Conservation (phyloP, 2,113 vertebrate genomes). For the Pollimyrus isidori region DNA sequence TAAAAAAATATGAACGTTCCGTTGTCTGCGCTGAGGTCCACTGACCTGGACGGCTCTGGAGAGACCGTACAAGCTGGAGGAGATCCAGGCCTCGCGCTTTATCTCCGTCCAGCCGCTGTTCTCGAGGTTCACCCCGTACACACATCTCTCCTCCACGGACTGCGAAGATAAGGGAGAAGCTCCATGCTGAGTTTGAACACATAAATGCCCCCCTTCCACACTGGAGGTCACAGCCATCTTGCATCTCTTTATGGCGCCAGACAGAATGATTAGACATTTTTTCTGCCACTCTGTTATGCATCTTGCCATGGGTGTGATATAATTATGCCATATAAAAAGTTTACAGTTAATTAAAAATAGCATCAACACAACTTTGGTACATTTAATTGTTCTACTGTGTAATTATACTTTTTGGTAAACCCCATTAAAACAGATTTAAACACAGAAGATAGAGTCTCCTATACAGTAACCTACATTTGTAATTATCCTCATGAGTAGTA, state of each 20-base stretch:
- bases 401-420: background rate
- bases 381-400: background rate
- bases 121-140: conserved; percentile 77
- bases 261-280: background rate
- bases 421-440: background rate
- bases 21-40: background rate
- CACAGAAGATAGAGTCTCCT: too few species aligned
- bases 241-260: background rate
- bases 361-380: background rate
- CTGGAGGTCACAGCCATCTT: background rate
- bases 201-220: background rate
- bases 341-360: background rate
- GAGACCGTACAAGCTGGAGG: conserved; percentile 82
- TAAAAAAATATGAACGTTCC: background rate
- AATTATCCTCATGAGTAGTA: background rate
- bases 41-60: conserved; percentile 88
- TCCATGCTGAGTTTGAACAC: background rate
- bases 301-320: background rate
- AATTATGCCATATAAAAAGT: background rate
- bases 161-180: conserved; percentile 22
- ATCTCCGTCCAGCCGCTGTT: conserved; percentile 87
- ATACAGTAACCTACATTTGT: background rate
- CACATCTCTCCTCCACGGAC: conserved; percentile 85
- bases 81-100: conserved; percentile 89
- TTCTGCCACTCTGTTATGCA: background rate